Evolutionary conservation across 1,140 invertebrate genomes (phyloP).

Genomic region (Hydropsyche tenuis): DNA sequence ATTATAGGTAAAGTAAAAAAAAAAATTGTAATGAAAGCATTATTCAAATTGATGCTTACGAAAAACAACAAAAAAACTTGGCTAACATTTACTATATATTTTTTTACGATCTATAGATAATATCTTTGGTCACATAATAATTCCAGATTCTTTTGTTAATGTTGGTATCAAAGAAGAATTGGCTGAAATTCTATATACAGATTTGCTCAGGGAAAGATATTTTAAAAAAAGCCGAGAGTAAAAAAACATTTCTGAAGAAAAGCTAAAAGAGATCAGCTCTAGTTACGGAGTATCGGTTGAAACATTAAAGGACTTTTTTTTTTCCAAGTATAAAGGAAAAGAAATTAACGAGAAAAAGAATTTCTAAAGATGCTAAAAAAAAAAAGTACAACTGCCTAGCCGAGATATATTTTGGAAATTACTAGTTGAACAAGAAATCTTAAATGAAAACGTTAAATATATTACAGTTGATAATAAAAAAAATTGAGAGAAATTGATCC

Average conservation of each 20-base stretch:
- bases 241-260: neutral
- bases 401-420: neutral
- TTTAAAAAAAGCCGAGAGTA: neutral
- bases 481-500: neutral
- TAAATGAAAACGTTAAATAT: neutral
- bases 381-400: neutral
- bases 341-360: too few species aligned
- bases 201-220: neutral
- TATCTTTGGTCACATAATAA: neutral
- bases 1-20: neutral
- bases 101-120: neutral
- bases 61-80: neutral
- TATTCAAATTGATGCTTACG: conserved; percentile 3
- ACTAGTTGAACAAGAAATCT: neutral
- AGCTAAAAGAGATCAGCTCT: too few species aligned
- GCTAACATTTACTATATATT: neutral
- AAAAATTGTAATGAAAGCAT: neutral
- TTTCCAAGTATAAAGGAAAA: too few species aligned
- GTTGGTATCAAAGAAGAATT: neutral
- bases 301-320: too few species aligned
- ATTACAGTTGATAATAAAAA: neutral
- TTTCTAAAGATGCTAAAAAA: too few species aligned
- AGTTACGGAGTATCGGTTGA: too few species aligned
- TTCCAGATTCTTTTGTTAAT: neutral
- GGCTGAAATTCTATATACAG: neutral